phyloP scores from a whole-genome alignment of 2,113 vertebrate genomes.

The Sturnus vulgaris region DNA sequence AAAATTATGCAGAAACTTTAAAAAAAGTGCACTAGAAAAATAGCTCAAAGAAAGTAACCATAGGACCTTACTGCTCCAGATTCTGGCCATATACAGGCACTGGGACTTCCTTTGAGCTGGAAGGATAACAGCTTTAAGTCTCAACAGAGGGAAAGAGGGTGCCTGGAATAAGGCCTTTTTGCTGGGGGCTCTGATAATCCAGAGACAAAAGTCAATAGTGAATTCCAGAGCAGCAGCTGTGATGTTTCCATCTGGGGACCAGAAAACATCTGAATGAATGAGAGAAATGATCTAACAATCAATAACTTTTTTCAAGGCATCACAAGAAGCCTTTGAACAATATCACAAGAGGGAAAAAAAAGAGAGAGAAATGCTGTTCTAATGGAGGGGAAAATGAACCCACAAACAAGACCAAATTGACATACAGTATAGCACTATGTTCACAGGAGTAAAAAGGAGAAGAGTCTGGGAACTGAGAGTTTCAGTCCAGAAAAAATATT shows the following conservation, averaged over 20 bases:
- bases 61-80: not conserved
- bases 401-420: slow-evolving; percentile 61
- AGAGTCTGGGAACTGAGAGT: not conserved
- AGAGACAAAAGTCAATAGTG: slow-evolving; percentile 60
- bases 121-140: not conserved
- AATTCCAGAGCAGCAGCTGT: slow-evolving; percentile 66
- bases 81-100: not conserved
- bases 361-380: slow-evolving; percentile 45
- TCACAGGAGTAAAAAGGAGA: slow-evolving; percentile 25
- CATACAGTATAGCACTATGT: not conserved
- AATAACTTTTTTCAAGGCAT: slow-evolving; percentile 69
- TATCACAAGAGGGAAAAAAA: slow-evolving; percentile 42
- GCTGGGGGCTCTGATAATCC: slow-evolving; percentile 52
- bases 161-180: slow-evolving; percentile 32
- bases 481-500: slow-evolving; percentile 9
- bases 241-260: slow-evolving; percentile 69
- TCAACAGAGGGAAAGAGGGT: not conserved
- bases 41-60: not conserved
- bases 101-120: not conserved
- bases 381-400: slow-evolving; percentile 60
- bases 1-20: not conserved
- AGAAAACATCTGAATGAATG: slow-evolving; percentile 70
- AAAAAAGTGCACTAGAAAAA: not conserved
- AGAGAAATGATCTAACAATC: slow-evolving; percentile 70
- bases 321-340: slow-evolving; percentile 70